phyloP scores from a whole-genome alignment of 2,113 vertebrate genomes.

The Candoia aspera region DNA sequence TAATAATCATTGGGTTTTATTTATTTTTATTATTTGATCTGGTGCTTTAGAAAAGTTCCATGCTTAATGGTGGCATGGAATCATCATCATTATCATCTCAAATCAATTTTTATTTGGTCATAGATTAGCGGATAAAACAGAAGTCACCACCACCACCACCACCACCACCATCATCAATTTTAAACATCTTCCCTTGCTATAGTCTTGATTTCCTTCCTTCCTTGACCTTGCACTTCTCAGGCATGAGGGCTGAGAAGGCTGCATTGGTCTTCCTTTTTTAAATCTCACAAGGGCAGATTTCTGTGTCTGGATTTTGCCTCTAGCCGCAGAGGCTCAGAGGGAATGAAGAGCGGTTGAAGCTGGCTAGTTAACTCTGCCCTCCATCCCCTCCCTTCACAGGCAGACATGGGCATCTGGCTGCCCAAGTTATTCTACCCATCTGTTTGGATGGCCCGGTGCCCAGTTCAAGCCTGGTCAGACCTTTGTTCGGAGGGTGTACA shows the following conservation, averaged over 20 bases:
- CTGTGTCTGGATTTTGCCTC: neutral
- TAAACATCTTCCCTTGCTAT: neutral
- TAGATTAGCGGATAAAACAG: too few species aligned
- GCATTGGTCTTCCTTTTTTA: neutral
- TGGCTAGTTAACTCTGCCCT: conserved; percentile 1
- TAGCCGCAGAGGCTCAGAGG: neutral
- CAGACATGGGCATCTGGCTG: rapidly evolving
- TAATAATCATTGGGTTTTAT: too few species aligned
- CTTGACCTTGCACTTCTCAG: neutral
- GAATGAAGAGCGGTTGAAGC: conserved; percentile 3
- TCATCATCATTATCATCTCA: neutral
- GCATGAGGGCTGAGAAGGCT: too few species aligned
- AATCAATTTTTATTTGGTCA: too few species aligned
- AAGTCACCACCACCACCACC: neutral
- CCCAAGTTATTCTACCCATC: conserved; percentile 13
- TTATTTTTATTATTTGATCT: neutral
- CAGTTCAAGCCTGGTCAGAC: neutral
- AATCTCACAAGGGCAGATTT: neutral
- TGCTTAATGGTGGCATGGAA: neutral
- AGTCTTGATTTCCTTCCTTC: neutral
- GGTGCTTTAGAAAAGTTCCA: neutral
- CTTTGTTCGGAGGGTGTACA: conserved; percentile 24
- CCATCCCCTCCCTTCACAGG: neutral
- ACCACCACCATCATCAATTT: neutral
- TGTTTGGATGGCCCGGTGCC: conserved; percentile 45